Evolutionary conservation across 2,797 vertebrate genomes (phyloP).

Genomic region (Aeoliscus strigatus): DNA sequence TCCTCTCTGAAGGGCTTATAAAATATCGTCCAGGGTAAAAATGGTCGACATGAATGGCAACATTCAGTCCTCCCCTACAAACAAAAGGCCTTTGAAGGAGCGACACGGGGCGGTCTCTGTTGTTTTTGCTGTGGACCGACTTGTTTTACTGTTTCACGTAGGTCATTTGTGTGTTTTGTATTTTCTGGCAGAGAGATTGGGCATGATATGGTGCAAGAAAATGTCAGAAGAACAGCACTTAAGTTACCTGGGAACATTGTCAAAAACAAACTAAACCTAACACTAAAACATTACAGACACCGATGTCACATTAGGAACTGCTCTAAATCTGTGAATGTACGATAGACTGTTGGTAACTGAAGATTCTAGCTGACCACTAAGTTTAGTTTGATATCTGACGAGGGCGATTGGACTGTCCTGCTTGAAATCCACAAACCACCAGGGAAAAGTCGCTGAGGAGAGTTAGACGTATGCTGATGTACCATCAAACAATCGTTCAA

Average conservation of each 20-base stretch:
- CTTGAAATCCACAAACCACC: too few relatives aligned
- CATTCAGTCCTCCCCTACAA: constrained; percentile 59
- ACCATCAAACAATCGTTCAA: too few relatives aligned
- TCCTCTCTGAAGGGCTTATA: constrained; percentile 68
- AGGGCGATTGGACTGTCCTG: too few relatives aligned
- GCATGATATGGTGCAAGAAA: constrained; percentile 32
- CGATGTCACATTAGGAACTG: too few relatives aligned
- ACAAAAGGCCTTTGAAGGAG: constrained; percentile 65
- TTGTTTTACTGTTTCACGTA: constrained; percentile 43
- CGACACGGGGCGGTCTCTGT: constrained; percentile 27
- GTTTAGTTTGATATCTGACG: too few relatives aligned
- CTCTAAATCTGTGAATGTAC: too few relatives aligned
- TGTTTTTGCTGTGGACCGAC: constrained; percentile 40
- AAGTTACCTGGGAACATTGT: constrained; percentile 33
- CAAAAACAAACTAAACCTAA: constrained; percentile 1
- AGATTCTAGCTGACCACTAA: too few relatives aligned
- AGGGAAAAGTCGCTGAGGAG: too few relatives aligned
- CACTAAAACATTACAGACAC: neutral
- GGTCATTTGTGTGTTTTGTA: constrained; percentile 38
- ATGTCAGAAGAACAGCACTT: constrained; percentile 26
- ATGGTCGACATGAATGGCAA: constrained; percentile 67
- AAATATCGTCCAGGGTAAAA: constrained; percentile 74
- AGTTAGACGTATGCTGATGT: too few relatives aligned
- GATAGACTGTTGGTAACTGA: too few relatives aligned
- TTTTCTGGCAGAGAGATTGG: constrained; percentile 34